These are phyloP conservation scores for Manacus vitellinus DNA, from an alignment of 2,113 vertebrate genomes.

Conservation along the genomic window DNA sequence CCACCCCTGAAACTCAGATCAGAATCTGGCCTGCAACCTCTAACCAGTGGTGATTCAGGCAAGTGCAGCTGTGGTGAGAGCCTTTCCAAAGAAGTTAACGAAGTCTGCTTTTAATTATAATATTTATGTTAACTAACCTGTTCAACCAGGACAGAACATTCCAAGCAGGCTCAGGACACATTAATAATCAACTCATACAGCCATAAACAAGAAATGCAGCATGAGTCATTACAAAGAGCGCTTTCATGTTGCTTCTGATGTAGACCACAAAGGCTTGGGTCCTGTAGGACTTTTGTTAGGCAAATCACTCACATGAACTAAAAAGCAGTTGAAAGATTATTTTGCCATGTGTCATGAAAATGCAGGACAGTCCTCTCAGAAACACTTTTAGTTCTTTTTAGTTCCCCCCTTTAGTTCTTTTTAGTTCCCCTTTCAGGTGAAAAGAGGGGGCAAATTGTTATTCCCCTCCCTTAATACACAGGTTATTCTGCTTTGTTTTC, in stretches of 20 bases:
- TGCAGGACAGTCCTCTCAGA: background rate
- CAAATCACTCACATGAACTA: slow-evolving; percentile 53
- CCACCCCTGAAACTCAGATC: slow-evolving; percentile 29
- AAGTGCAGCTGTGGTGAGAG: background rate
- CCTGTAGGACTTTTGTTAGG: slow-evolving; percentile 54
- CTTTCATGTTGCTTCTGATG: slow-evolving; percentile 64
- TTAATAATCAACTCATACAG: slow-evolving; percentile 7
- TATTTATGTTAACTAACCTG: slow-evolving; percentile 28
- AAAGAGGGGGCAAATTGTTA: background rate
- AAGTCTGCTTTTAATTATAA: slow-evolving; percentile 42
- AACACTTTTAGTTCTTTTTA: background rate
- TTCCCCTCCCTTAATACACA: background rate
- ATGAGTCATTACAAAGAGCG: slow-evolving; percentile 25
- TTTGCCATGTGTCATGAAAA: slow-evolving; percentile 35
- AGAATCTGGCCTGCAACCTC: background rate
- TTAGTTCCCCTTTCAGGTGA: background rate
- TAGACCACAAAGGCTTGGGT: slow-evolving; percentile 52
- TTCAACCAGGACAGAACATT: background rate
- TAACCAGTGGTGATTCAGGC: background rate
- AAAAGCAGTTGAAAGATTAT: slow-evolving; percentile 30
- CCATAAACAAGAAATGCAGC: slow-evolving; percentile 2
- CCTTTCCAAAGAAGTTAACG: background rate
- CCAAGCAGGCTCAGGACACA: background rate
- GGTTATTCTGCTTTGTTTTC: background rate
- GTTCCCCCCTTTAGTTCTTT: background rate